These are phyloP conservation scores for Sphenodon punctatus DNA, from an alignment of 2,797 vertebrate species.

Conservation along the genomic window DNA sequence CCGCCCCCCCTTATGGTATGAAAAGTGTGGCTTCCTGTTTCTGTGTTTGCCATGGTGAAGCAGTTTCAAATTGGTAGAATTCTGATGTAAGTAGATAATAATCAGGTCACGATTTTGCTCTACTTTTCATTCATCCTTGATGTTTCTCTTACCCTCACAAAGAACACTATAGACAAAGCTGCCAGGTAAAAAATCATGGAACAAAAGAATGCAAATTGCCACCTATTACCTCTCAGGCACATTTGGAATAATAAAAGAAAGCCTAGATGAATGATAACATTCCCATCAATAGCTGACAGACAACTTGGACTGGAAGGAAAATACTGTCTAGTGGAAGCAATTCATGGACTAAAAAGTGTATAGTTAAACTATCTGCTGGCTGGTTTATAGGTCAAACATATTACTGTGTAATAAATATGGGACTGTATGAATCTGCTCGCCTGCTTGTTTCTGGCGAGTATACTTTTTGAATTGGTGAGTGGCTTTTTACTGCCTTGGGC, in stretches of 20 bases:
- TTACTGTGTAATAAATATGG: not conserved
- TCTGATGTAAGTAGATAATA: constrained; percentile 44
- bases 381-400: constrained; percentile 36
- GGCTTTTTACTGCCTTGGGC: no score
- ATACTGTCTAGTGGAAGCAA: constrained; percentile 30
- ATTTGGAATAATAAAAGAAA: constrained; percentile 76
- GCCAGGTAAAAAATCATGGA: constrained; percentile 72
- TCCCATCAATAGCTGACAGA: constrained; percentile 69
- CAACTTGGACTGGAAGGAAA: constrained; percentile 47
- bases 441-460: not conserved
- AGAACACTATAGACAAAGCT: constrained; percentile 62
- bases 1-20: constrained; percentile 2
- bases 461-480: no score
- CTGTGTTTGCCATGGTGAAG: constrained; percentile 39
- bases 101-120: constrained; percentile 58
- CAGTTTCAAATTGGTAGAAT: constrained; percentile 56
- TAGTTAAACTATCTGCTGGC: constrained; percentile 27
- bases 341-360: no score
- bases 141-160: constrained; percentile 67
- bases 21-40: constrained; percentile 28
- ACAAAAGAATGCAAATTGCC: constrained; percentile 76
- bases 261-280: constrained; percentile 71
- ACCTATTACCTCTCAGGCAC: constrained; percentile 67
- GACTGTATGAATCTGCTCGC: not conserved
- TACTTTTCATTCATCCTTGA: constrained; percentile 49